These are phyloP conservation scores for Seriola aureovittata DNA, from an alignment of 2,113 vertebrate genomes.

Conservation along the genomic window DNA sequence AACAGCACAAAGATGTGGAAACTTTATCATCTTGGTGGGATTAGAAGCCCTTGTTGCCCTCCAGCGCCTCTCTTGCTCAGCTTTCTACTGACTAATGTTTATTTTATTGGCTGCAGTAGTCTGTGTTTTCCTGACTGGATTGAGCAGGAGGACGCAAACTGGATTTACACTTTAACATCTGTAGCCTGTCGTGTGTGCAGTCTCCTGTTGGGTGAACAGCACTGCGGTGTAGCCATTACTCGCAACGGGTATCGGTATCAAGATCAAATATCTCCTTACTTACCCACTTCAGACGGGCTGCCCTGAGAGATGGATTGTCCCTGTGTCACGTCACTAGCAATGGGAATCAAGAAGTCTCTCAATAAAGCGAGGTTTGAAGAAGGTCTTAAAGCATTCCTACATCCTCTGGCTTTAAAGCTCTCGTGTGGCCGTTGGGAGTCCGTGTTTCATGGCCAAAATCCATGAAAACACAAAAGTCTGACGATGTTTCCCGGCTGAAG, in stretches of 20 bases:
- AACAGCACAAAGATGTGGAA: conserved; percentile 44
- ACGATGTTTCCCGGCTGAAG: conserved; percentile 28
- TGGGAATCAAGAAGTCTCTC: neutral
- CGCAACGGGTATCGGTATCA: conserved; percentile 53
- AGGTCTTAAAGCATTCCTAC: conserved; percentile 21
- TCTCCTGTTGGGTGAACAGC: conserved; percentile 30
- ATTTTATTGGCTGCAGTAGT: conserved; percentile 50
- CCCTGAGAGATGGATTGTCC: conserved; percentile 56
- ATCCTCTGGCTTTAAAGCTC: conserved; percentile 27
- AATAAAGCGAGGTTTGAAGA: conserved; percentile 23
- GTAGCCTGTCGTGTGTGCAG: neutral
- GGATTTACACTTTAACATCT: conserved; percentile 47
- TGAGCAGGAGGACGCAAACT: conserved; percentile 27
- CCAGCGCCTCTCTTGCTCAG: neutral
- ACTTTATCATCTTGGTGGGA: conserved; percentile 31
- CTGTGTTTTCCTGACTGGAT: conserved; percentile 24
- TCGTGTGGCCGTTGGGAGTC: conserved; percentile 1
- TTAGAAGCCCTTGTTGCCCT: conserved; percentile 26
- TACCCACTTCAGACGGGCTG: conserved; percentile 68
- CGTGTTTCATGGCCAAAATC: conserved; percentile 20
- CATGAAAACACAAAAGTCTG: conserved; percentile 19
- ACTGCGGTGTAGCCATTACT: conserved; percentile 9
- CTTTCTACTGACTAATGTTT: conserved; percentile 47
- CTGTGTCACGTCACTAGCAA: conserved; percentile 38
- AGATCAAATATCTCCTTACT: conserved; percentile 67